Percentiles rank a stretch among this genome's conserved stretches.
phyloP scores from a whole-genome alignment of 2,113 vertebrate genomes.

The Pituophis catenifer region DNA sequence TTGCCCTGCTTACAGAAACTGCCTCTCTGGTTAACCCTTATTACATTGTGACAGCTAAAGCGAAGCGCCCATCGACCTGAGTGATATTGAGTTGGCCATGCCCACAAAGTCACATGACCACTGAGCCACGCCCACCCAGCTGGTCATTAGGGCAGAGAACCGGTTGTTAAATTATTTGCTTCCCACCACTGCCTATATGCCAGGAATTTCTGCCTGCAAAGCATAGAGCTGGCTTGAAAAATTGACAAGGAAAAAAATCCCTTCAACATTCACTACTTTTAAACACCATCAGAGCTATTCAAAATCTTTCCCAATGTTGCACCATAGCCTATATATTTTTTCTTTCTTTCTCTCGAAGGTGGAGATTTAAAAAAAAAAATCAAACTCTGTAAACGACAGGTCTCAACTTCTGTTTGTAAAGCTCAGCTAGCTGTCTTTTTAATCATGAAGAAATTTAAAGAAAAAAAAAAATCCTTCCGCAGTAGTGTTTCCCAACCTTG shows the following conservation, averaged over 20 bases:
- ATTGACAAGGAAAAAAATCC: neutral
- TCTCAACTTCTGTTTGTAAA: neutral
- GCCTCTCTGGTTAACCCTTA: too few species aligned
- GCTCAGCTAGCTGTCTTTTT: neutral
- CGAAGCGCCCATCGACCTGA: too few species aligned
- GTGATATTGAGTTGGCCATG: too few species aligned
- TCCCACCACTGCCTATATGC: neutral
- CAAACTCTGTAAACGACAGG: neutral
- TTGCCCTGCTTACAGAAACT: too few species aligned
- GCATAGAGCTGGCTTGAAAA: neutral
- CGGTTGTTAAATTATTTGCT: too few species aligned
- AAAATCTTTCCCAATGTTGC: neutral
- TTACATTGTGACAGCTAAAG: too few species aligned
- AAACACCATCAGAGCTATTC: neutral
- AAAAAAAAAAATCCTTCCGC: neutral
- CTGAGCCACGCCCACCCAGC: too few species aligned
- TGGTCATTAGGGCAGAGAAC: too few species aligned
- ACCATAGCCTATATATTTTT: neutral
- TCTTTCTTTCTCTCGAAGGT: neutral
- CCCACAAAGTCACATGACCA: too few species aligned
- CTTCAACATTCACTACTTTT: neutral
- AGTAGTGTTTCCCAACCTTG: neutral
- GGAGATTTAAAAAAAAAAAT: neutral
- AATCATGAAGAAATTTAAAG: neutral
- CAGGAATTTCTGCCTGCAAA: neutral